A percentile compares a stretch with the other conserved stretches of the same genome.
These are phyloP conservation scores for Papilio protenor DNA, from an alignment of 2,888 invertebrate genomes.

Conservation along the genomic window DNA sequence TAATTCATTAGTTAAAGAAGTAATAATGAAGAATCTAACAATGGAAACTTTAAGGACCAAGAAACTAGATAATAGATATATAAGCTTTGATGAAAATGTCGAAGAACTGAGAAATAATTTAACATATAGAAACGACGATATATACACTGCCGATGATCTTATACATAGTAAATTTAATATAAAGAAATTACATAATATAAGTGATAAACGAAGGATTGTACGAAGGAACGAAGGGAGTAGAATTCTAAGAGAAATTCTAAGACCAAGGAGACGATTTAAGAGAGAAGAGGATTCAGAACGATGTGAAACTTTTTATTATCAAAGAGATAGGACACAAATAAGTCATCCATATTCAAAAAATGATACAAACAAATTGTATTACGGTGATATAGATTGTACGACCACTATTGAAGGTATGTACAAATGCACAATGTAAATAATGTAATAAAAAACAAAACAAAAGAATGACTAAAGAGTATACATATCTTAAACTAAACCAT, in stretches of 20 bases:
- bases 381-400: constrained; percentile 67
- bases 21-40: constrained; percentile 53
- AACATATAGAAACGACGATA: constrained; percentile 52
- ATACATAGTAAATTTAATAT: constrained; percentile 53
- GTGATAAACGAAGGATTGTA: constrained; percentile 45
- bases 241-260: constrained; percentile 49
- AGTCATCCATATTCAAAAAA: constrained; percentile 64
- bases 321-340: constrained; percentile 53
- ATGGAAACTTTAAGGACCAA: constrained; percentile 56
- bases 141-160: constrained; percentile 56
- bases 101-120: constrained; percentile 45
- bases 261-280: constrained; percentile 55
- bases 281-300: constrained; percentile 57
- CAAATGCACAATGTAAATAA: constrained; percentile 4
- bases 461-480: no score
- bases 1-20: constrained; percentile 48
- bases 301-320: constrained; percentile 61
- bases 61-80: constrained; percentile 47
- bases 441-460: no score
- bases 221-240: constrained; percentile 47
- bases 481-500: no score
- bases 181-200: constrained; percentile 48
- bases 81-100: constrained; percentile 45
- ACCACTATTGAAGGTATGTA: constrained; percentile 69
- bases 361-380: constrained; percentile 58